Base-by-base conservation (phyloP, 2,113 vertebrate genomes). In the Lamprotornis superbus region DNA sequence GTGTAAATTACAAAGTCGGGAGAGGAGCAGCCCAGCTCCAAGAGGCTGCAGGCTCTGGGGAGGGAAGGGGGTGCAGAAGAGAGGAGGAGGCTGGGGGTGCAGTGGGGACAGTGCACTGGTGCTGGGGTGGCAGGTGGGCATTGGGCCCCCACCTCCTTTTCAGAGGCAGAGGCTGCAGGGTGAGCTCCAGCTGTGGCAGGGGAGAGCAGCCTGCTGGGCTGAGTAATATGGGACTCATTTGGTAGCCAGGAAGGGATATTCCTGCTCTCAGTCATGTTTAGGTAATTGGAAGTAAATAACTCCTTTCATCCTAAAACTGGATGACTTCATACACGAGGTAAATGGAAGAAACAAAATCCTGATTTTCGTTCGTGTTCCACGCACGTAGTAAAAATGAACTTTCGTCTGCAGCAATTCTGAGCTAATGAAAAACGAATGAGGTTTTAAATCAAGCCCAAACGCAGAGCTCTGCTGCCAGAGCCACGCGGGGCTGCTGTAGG, bases 401-500 rank as follows among this genome's bases (percentile, higher is more conserved):
- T 95, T 91, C 87, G 75, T 96, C 96, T 95, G 90, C 95, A 88
- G 95, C 94, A 95, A 96, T 96, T 97, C 96, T 59, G 85, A 93
- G 93, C 95, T 96, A 97, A 97, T 97, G 96, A 96, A 96, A 97
- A 97, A 80, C 82, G 75, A 96, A 97, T 94, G 93, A 96, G 95
- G 92, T 93, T 97, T 93, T 97, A 97, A 97, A 97, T 97, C 94
- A 97, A 95, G 81, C 84, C 85, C 57, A 88, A 94, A 90, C 1
- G 56, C 85, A 74, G 84, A 88, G 82, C 82, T 88, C 69, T 87
- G 56, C 93, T 91, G 85, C 90, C 68, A 76, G 9, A 85, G 81
- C 40, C 10, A 6, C 20, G 19, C 1, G 6, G 65, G 30, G 92
- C 73, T 81, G 89, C 96, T 94, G 87, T 47, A 94, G 94, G 93